Conservation (phyloP, 2,888 invertebrate genomes). For the Pseudococcus viburni region DNA sequence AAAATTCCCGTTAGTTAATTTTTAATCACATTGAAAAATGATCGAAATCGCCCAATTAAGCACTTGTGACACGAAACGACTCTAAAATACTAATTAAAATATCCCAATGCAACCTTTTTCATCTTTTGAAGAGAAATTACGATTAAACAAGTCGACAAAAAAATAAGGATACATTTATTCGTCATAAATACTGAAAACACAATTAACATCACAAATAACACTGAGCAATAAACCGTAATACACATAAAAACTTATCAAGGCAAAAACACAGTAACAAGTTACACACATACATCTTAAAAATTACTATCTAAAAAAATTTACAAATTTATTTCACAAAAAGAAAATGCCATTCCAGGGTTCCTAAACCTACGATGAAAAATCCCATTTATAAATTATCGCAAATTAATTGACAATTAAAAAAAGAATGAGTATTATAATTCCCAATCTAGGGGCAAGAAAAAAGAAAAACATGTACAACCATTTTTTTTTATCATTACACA, state of each 20-base stretch:
- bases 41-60: background rate
- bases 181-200: slow-evolving; percentile 54
- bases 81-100: background rate
- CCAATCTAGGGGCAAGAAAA: background rate
- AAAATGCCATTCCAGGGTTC: background rate
- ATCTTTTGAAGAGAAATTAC: background rate
- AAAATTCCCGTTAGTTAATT: background rate
- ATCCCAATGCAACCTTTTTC: background rate
- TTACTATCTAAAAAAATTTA: slow-evolving; percentile 18
- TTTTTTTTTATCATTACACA: background rate
- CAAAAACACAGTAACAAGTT: slow-evolving; percentile 51
- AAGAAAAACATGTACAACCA: background rate
- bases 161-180: slow-evolving; percentile 48
- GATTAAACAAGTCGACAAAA: slow-evolving; percentile 50
- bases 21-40: background rate
- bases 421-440: slow-evolving; percentile 26
- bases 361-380: background rate
- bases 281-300: slow-evolving; percentile 50
- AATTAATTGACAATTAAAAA: slow-evolving; percentile 42
- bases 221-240: slow-evolving; percentile 16
- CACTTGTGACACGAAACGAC: background rate
- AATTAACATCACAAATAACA: too few relatives aligned
- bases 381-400: slow-evolving; percentile 28
- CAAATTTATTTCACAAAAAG: slow-evolving; percentile 48
- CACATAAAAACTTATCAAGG: slow-evolving; percentile 54